phyloP scores from a whole-genome alignment of 2,797 vertebrate genomes.

The Fistularia tabacaria region DNA sequence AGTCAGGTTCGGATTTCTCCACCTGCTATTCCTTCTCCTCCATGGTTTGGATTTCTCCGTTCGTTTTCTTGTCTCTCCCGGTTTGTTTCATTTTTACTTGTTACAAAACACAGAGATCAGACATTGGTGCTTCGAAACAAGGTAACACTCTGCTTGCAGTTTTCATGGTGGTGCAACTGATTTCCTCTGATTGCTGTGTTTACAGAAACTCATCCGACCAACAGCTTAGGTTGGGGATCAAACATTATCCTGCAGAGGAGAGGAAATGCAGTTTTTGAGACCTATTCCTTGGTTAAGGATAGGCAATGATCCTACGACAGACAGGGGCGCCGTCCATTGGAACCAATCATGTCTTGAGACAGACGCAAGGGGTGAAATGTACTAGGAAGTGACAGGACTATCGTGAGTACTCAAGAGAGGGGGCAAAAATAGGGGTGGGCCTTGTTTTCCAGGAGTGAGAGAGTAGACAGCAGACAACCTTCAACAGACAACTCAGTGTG shows the following conservation, averaged over 20 bases:
- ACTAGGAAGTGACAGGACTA: conserved; percentile 19
- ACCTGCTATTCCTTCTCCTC: conserved; percentile 64
- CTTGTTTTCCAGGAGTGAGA: conserved; percentile 9
- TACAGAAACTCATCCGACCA: conserved; percentile 33
- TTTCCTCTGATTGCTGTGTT: conserved; percentile 14
- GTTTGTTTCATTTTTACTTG: conserved; percentile 17
- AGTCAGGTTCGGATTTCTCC: conserved; percentile 68
- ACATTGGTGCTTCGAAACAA: conserved; percentile 47
- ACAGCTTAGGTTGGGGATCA: conserved; percentile 25
- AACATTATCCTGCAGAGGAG: conserved; percentile 34
- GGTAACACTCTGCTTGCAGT: conserved; percentile 25
- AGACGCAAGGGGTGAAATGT: conserved; percentile 24
- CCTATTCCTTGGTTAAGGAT: conserved; percentile 16
- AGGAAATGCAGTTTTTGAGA: conserved; percentile 27
- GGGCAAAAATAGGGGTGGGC: conserved; percentile 8
- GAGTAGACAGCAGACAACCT: conserved; percentile 8
- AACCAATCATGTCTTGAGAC: conserved; percentile 31
- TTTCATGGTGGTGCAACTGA: conserved; percentile 3
- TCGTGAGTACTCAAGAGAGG: conserved; percentile 14
- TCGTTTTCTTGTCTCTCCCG: conserved; percentile 46
- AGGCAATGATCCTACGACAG: conserved; percentile 20
- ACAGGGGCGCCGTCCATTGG: conserved; percentile 18
- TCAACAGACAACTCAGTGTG: conserved; percentile 24
- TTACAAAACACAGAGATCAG: conserved; percentile 53
- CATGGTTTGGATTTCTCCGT: conserved; percentile 54